phyloP scores from a whole-genome alignment of 35 echinoderm and acorn worm genomes.

The Ophiothrix spiculata region DNA sequence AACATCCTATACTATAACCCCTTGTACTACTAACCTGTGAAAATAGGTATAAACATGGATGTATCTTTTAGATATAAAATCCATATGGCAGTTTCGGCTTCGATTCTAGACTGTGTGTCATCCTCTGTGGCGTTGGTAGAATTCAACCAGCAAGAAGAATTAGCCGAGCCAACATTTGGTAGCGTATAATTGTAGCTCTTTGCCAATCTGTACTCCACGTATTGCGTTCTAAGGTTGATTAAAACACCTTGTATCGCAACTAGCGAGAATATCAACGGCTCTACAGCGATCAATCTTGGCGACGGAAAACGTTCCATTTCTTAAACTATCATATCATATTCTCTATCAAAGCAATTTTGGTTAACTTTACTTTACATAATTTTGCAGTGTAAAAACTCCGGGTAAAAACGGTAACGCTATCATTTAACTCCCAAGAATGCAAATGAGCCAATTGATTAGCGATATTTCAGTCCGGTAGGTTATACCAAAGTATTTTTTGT shows the following conservation, averaged over 20 bases:
- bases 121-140: constrained; percentile 4
- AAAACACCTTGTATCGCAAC: constrained; percentile 29
- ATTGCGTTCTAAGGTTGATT: constrained; percentile 22
- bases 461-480: too few relatives aligned
- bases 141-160: not conserved
- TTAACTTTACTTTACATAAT: too few relatives aligned
- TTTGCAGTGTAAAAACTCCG: too few relatives aligned
- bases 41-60: constrained; percentile 31
- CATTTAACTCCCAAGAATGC: too few relatives aligned
- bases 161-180: not conserved
- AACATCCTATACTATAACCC: too few relatives aligned
- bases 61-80: constrained; percentile 52
- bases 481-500: too few relatives aligned
- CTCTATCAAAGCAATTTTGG: too few relatives aligned
- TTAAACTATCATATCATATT: too few relatives aligned
- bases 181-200: constrained; percentile 28
- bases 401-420: too few relatives aligned
- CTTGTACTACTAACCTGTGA: constrained; percentile 20
- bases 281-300: constrained; percentile 24
- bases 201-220: constrained; percentile 30
- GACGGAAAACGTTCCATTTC: too few relatives aligned
- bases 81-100: constrained; percentile 51
- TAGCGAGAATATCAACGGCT: constrained; percentile 31
- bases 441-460: too few relatives aligned
- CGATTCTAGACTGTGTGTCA: constrained; percentile 24